Percentiles rank a stretch among this genome's conserved stretches.
Evolutionary conservation across 2,888 invertebrate species (phyloP).

Genomic region (Saturnia pavonia): DNA sequence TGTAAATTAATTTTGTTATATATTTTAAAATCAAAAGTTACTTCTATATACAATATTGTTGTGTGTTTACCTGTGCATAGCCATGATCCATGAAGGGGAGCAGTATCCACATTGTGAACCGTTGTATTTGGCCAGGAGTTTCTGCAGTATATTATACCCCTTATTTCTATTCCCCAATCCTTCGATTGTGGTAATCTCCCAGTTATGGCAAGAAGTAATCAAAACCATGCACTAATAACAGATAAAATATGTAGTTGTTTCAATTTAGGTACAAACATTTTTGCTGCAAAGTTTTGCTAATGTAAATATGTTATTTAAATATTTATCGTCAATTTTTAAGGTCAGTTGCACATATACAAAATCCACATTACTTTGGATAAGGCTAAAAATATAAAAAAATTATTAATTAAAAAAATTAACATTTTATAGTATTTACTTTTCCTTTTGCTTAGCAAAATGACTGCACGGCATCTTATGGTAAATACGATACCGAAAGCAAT

Average conservation of each 20-base stretch:
- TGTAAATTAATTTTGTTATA: slow-evolving; percentile 35
- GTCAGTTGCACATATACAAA: not conserved
- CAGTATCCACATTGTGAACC: slow-evolving; percentile 88
- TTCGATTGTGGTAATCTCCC: slow-evolving; percentile 87
- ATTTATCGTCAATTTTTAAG: not conserved
- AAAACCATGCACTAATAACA: slow-evolving; percentile 73
- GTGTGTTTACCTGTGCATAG: slow-evolving; percentile 55
- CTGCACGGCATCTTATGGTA: not conserved
- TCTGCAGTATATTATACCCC: slow-evolving; percentile 85
- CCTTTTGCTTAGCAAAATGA: not conserved
- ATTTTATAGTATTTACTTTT: not conserved
- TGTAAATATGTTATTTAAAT: not conserved
- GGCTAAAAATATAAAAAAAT: too few species aligned
- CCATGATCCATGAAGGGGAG: slow-evolving; percentile 62
- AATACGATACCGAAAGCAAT: not conserved
- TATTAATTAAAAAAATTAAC: too few species aligned
- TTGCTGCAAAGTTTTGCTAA: not conserved
- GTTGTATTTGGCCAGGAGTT: slow-evolving; percentile 80
- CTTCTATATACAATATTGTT: not conserved
- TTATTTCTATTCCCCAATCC: slow-evolving; percentile 83
- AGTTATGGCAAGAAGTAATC: slow-evolving; percentile 78
- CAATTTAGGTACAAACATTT: not conserved
- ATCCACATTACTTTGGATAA: too few species aligned
- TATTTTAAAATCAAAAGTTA: not conserved
- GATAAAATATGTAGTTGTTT: not conserved